A percentile compares a stretch with the other conserved stretches of the same genome.
phyloP scores from a whole-genome alignment of 2,113 vertebrate species.

The Sinocyclocheilus maitianheensis region DNA sequence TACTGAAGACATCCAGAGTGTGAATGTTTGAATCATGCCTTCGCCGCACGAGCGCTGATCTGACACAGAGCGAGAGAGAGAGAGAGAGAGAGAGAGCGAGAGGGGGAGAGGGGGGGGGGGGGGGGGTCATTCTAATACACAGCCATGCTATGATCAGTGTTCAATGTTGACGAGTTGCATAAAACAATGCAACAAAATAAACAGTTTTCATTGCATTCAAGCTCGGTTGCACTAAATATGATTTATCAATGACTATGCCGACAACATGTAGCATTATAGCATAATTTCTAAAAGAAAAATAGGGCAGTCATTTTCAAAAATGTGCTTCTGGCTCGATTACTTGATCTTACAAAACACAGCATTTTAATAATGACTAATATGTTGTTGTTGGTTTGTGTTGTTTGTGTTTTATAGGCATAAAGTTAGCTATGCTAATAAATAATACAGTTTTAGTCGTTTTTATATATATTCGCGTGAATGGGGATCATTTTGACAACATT shows the following conservation, averaged over 20 bases:
- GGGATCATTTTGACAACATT: too few relatives aligned
- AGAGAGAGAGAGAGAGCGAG: background rate
- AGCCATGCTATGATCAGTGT: background rate
- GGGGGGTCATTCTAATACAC: background rate
- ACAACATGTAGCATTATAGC: background rate
- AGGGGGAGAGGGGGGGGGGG: background rate
- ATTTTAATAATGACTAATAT: too few relatives aligned
- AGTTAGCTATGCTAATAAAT: too few relatives aligned
- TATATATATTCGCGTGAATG: too few relatives aligned
- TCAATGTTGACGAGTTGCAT: background rate
- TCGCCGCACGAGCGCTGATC: background rate
- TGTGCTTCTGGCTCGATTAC: too few relatives aligned
- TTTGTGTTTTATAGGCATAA: too few relatives aligned
- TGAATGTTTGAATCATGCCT: constrained; percentile 15
- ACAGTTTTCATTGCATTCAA: background rate
- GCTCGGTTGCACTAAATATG: background rate
- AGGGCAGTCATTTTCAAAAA: too few relatives aligned
- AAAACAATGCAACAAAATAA: background rate
- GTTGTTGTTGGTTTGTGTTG: too few relatives aligned
- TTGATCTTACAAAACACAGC: too few relatives aligned
- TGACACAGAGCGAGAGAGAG: background rate
- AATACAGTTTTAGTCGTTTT: too few relatives aligned
- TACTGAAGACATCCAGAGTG: background rate
- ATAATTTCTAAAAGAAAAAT: too few relatives aligned
- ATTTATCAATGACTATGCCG: background rate